phyloP scores from a whole-genome alignment of 2,797 vertebrate species.

The Paramormyrops hopkinsi region DNA sequence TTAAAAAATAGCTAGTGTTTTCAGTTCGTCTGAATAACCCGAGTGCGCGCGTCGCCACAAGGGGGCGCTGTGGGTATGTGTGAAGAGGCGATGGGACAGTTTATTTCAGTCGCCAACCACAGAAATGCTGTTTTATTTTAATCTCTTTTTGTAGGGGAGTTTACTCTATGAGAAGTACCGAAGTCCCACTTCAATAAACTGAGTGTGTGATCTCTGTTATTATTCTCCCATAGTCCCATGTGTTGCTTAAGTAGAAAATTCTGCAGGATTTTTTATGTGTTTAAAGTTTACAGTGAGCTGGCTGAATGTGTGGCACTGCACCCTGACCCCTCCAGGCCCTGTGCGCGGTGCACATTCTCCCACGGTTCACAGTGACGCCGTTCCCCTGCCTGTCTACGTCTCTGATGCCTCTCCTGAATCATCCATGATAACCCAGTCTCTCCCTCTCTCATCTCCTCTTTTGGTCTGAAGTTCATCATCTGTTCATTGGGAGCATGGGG shows the following conservation, averaged over 20 bases:
- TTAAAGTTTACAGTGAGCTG: background rate
- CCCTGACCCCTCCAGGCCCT: background rate
- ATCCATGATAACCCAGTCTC: background rate
- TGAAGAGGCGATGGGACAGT: slow-evolving; percentile 56
- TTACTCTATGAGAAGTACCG: background rate
- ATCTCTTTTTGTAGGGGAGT: background rate
- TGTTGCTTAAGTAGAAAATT: background rate
- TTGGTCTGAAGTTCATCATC: background rate
- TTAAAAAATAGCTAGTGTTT: background rate
- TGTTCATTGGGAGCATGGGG: background rate
- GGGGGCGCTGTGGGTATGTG: slow-evolving; percentile 49
- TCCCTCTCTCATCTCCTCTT: background rate
- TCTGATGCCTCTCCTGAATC: background rate
- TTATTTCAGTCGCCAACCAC: slow-evolving; percentile 28
- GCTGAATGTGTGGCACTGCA: background rate
- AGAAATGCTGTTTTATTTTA: background rate
- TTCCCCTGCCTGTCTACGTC: background rate
- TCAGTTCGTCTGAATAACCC: background rate
- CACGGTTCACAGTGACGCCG: background rate
- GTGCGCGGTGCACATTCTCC: background rate
- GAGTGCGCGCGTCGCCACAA: slow-evolving; percentile 30
- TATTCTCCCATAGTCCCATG: background rate
- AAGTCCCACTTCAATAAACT: background rate
- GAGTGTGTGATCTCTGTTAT: background rate
- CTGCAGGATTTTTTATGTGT: background rate